These are phyloP conservation scores for Ophiothrix spiculata DNA, from an alignment of 35 echinoderm and acorn worm genomes.

Conservation along the genomic window DNA sequence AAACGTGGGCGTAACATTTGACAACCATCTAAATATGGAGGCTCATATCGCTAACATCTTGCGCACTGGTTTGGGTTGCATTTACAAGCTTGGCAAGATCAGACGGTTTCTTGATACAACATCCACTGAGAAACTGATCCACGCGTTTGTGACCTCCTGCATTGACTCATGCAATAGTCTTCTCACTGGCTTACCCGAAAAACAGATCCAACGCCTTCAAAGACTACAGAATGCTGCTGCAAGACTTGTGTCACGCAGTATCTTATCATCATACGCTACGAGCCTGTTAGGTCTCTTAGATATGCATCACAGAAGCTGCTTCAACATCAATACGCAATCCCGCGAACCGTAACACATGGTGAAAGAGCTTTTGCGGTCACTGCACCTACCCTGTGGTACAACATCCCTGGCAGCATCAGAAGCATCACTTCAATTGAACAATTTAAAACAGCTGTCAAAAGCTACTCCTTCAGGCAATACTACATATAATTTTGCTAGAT, in stretches of 20 bases:
- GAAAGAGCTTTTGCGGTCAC: constrained; percentile 1
- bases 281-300: neutral
- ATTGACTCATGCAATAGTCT: constrained; percentile 47
- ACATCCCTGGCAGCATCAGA: neutral
- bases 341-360: no score
- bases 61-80: neutral
- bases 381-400: constrained; percentile 16
- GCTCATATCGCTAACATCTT: neutral
- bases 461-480: neutral
- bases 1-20: neutral
- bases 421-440: neutral
- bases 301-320: neutral
- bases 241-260: neutral
- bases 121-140: constrained; percentile 17
- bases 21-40: neutral
- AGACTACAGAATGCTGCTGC: constrained; percentile 6
- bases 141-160: constrained; percentile 40
- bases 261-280: neutral
- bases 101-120: neutral
- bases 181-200: constrained; percentile 17
- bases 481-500: no score
- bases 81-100: neutral
- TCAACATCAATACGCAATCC: neutral
- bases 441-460: constrained; percentile 7
- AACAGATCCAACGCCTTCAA: constrained; percentile 10